Conservation (phyloP, 1,140 invertebrate genomes). For the Zophobas atratus region DNA sequence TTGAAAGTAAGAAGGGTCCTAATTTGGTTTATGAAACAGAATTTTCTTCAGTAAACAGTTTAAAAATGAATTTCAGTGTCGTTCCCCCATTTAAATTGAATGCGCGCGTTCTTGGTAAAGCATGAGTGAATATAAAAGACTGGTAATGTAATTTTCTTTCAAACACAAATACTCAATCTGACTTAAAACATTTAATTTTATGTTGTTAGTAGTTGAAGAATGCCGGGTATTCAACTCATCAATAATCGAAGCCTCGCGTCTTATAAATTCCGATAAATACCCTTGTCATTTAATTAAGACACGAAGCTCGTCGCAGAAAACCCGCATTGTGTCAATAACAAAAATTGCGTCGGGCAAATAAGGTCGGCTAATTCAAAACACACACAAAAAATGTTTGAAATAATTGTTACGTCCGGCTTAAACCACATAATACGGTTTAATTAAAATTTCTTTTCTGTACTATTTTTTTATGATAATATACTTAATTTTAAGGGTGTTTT, state of each 20-base stretch:
- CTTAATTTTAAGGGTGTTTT: constrained; percentile 32
- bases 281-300: constrained; percentile 22
- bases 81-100: constrained; percentile 34
- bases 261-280: constrained; percentile 4
- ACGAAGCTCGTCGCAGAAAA: background rate
- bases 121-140: constrained; percentile 39
- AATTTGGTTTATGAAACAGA: constrained; percentile 34
- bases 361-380: constrained; percentile 3
- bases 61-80: constrained; percentile 41
- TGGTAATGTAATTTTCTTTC: constrained; percentile 31
- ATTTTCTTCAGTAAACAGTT: constrained; percentile 42
- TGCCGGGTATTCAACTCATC: background rate
- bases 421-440: constrained; percentile 41
- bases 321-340: constrained; percentile 17
- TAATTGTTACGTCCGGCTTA: constrained; percentile 31
- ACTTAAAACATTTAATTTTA: constrained; percentile 34
- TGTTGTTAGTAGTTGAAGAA: background rate
- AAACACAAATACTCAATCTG: constrained; percentile 26
- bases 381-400: background rate
- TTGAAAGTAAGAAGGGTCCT: constrained; percentile 12
- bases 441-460: constrained; percentile 33
- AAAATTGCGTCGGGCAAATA: background rate
- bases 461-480: constrained; percentile 40
- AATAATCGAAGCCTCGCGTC: background rate
- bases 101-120: constrained; percentile 23